A percentile compares a stretch with the other conserved stretches of the same genome.
These are phyloP conservation scores for Epinotia nisella DNA, from an alignment of 2,888 invertebrate genomes.

Conservation along the genomic window DNA sequence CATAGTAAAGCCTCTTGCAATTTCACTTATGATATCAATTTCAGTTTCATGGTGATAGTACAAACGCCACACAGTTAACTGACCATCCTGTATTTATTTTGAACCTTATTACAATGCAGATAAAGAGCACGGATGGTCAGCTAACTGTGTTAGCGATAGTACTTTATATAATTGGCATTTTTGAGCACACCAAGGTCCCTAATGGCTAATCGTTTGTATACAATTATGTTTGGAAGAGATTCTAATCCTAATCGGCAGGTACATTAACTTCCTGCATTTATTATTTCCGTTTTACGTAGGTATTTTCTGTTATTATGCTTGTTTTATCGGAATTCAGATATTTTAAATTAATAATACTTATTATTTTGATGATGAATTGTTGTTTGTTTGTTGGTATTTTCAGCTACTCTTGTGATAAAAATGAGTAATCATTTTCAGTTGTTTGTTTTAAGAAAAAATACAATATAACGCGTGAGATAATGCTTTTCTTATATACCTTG, in stretches of 20 bases:
- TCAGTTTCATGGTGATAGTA: too few species aligned
- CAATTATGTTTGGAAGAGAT: not conserved
- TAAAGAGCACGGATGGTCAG: too few species aligned
- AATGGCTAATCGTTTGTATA: conserved; percentile 12
- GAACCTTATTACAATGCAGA: too few species aligned
- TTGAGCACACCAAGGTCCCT: not conserved
- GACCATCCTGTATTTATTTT: too few species aligned
- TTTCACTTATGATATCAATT: too few species aligned
- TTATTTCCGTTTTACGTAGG: not conserved
- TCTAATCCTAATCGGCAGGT: not conserved
- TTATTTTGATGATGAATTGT: too few species aligned
- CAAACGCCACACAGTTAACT: too few species aligned
- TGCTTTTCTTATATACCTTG: too few species aligned
- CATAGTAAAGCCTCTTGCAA: too few species aligned
- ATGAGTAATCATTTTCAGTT: not conserved
- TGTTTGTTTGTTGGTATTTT: not conserved
- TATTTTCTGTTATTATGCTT: not conserved
- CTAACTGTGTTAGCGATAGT: too few species aligned
- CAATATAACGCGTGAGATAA: too few species aligned
- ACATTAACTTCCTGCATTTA: conserved; percentile 2
- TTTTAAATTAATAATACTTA: not conserved
- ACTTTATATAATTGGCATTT: not conserved
- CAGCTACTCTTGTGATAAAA: not conserved
- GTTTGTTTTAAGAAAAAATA: not conserved
- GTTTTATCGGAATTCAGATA: conserved; percentile 3